Evolutionary conservation across 2,797 vertebrate genomes (phyloP).

Genomic region (Melanotaenia boesemani): DNA sequence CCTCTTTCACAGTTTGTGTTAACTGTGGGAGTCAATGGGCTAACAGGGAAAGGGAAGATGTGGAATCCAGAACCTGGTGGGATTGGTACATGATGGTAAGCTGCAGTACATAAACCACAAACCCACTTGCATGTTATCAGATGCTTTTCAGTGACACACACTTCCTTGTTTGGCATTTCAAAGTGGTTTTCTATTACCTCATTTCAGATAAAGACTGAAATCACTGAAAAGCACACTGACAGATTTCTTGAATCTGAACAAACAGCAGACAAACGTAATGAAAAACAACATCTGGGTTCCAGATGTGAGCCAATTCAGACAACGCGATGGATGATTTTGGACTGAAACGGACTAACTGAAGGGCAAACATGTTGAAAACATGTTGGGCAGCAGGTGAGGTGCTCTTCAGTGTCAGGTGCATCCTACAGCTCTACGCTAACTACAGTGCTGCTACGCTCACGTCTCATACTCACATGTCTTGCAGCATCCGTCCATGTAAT

Average conservation of each 20-base stretch:
- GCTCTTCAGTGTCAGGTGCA: constrained; percentile 68
- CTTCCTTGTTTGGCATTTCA: background rate
- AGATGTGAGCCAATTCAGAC: constrained; percentile 32
- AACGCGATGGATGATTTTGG: constrained; percentile 28
- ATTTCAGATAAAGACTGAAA: background rate
- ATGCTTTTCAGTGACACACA: constrained; percentile 72
- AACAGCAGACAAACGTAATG: constrained; percentile 49
- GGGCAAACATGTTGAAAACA: constrained; percentile 72
- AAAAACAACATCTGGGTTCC: constrained; percentile 44
- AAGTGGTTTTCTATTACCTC: background rate
- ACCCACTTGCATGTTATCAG: constrained; percentile 59
- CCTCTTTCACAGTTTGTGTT: constrained; percentile 93
- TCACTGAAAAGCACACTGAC: constrained; percentile 72
- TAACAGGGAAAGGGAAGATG: constrained; percentile 92
- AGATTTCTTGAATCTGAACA: constrained; percentile 47
- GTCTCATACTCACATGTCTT: constrained; percentile 92
- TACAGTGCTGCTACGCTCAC: constrained; percentile 50
- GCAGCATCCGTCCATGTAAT: constrained; percentile 97
- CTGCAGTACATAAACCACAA: constrained; percentile 80
- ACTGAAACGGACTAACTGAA: constrained; percentile 60
- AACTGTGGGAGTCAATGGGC: constrained; percentile 89
- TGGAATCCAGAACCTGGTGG: constrained; percentile 83
- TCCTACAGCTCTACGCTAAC: constrained; percentile 70
- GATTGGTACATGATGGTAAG: constrained; percentile 85
- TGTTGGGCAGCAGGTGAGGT: constrained; percentile 58